A percentile compares a stretch with the other conserved stretches of the same genome.
Conservation (phyloP, 2,888 invertebrate genomes). For the Lasioglossum villosulum region DNA sequence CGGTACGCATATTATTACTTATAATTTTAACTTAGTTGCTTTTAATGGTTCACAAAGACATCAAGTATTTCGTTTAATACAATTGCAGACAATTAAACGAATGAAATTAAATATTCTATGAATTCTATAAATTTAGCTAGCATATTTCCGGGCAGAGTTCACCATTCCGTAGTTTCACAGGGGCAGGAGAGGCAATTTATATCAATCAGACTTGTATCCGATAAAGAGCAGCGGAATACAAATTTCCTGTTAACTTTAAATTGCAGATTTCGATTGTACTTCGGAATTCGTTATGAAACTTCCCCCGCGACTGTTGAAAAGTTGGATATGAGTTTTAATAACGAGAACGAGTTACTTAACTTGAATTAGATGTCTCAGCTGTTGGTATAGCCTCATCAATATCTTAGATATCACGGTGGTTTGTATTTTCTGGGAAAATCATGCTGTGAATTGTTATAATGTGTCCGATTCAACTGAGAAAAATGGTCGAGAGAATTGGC, state of each 20-base stretch:
- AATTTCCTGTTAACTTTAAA: constrained; percentile 32
- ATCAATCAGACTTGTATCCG: constrained; percentile 15
- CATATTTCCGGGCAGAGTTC: not conserved
- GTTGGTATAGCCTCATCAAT: not conserved
- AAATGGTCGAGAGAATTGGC: not conserved
- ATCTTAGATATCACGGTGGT: not conserved
- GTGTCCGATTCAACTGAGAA: not conserved
- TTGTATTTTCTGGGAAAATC: not conserved
- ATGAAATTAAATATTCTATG: not conserved
- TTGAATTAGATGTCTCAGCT: constrained; percentile 5
- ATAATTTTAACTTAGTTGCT: not conserved
- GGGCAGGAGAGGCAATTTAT: constrained; percentile 9
- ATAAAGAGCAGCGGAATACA: not conserved
- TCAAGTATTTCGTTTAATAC: not conserved
- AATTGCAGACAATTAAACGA: not conserved
- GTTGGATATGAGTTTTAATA: constrained; percentile 9
- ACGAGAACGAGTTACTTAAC: constrained; percentile 19
- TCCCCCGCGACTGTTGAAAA: constrained; percentile 7
- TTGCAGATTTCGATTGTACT: constrained; percentile 19
- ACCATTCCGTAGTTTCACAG: not conserved
- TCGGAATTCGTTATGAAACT: constrained; percentile 28
- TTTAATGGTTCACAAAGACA: not conserved
- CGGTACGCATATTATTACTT: not conserved
- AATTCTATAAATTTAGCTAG: not conserved
- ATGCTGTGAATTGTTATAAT: not conserved